A percentile compares a stretch with the other conserved stretches of the same genome.
Evolutionary conservation across 30 jellyfish, hydroid and myxozoan genomes (phyloP).

Genomic region (Aurelia aurita): DNA sequence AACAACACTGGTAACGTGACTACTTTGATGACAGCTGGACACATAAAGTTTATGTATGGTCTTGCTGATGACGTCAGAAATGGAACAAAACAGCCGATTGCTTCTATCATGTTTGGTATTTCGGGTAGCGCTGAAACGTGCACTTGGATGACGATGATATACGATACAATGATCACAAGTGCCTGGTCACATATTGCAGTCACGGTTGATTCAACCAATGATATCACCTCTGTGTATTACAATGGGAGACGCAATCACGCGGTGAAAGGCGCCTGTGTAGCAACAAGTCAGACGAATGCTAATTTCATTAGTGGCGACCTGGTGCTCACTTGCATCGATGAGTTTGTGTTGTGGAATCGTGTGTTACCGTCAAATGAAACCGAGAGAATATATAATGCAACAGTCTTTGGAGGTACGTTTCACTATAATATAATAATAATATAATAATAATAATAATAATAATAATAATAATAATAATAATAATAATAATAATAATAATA

Average conservation of each 20-base stretch:
- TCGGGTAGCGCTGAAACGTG: slow-evolving; percentile 6
- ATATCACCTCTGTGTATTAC: slow-evolving; percentile 2
- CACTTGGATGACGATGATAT: slow-evolving; percentile 51
- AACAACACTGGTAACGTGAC: slow-evolving; percentile 11
- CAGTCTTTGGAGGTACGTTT: slow-evolving; percentile 45
- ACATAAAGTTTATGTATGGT: slow-evolving; percentile 28
- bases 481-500: too few relatives aligned
- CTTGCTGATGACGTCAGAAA: slow-evolving; percentile 49
- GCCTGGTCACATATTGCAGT: slow-evolving; percentile 58
- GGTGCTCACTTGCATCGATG: slow-evolving; percentile 29
- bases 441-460: too few relatives aligned
- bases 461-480: too few relatives aligned
- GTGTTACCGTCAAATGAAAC: neutral
- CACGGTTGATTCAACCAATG: slow-evolving; percentile 1
- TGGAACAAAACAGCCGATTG: slow-evolving; percentile 24
- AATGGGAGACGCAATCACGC: slow-evolving; percentile 26
- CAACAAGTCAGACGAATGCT: neutral
- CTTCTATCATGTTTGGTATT: slow-evolving; percentile 17
- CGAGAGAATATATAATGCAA: slow-evolving; percentile 35
- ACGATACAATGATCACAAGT: slow-evolving; percentile 26
- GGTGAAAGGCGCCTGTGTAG: neutral
- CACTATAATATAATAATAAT: neutral
- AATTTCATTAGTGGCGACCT: neutral
- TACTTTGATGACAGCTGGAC: slow-evolving; percentile 21
- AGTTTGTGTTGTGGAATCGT: slow-evolving; percentile 35